Evolutionary conservation across 1,140 invertebrate species (phyloP).

Genomic region (Tetramorium parvispinum): DNA sequence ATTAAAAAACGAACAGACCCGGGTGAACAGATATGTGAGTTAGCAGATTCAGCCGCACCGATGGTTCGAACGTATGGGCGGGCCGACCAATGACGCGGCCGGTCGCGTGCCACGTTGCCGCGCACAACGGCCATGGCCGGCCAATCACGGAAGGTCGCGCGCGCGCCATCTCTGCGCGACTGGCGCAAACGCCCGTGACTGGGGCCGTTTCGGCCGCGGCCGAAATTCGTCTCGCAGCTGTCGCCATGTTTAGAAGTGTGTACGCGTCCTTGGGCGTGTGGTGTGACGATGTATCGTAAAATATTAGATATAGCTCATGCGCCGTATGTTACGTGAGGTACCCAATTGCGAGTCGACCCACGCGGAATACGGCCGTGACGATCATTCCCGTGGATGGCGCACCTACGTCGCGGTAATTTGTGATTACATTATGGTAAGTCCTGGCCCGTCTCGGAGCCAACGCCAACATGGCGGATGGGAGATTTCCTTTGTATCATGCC

Average conservation of each 20-base stretch:
- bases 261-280: constrained; percentile 86
- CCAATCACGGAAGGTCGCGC: constrained; percentile 69
- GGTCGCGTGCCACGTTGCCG: constrained; percentile 74
- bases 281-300: constrained; percentile 85
- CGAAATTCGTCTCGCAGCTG: constrained; percentile 77
- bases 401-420: constrained; percentile 85
- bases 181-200: constrained; percentile 57
- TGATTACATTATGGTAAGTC: constrained; percentile 89
- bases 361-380: constrained; percentile 80
- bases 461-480: constrained; percentile 87
- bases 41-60: background rate
- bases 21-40: constrained; percentile 24
- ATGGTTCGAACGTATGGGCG: constrained; percentile 28
- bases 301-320: constrained; percentile 85
- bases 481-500: constrained; percentile 85
- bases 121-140: constrained; percentile 33
- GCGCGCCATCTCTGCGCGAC: constrained; percentile 74
- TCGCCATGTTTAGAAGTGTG: constrained; percentile 88
- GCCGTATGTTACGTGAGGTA: constrained; percentile 86
- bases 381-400: constrained; percentile 86
- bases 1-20: constrained; percentile 17
- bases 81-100: constrained; percentile 67
- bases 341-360: constrained; percentile 83
- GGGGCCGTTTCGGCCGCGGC: constrained; percentile 63
- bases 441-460: constrained; percentile 77